A percentile compares a stretch with the other conserved stretches of the same genome.
Evolutionary conservation across 1,140 invertebrate species (phyloP).

Genomic region (Aphelinus certus): DNA sequence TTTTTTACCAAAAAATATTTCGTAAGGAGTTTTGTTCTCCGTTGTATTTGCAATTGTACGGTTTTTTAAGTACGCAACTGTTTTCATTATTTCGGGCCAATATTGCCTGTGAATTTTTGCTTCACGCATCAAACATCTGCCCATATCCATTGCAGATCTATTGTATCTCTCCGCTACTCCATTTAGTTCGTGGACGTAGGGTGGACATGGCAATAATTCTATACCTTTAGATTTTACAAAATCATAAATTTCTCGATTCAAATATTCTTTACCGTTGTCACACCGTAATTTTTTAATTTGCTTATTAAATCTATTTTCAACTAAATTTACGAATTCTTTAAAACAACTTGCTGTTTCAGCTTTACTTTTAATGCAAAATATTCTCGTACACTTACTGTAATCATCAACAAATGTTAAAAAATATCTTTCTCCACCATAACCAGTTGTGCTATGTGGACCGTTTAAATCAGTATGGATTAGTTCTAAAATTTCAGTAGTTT

Average conservation of each 20-base stretch:
- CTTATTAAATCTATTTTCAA: conserved; percentile 4
- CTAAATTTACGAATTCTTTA: neutral
- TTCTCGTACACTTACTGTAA: conserved; percentile 12
- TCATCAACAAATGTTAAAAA: conserved; percentile 18
- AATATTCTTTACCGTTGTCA: conserved; percentile 13
- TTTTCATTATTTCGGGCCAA: conserved; percentile 22
- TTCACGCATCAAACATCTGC: conserved; percentile 6
- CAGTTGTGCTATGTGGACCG: neutral
- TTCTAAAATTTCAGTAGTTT: conserved; percentile 8
- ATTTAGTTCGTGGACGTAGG: conserved; percentile 20
- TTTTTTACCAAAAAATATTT: conserved; percentile 20
- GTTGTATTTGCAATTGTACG: conserved; percentile 6
- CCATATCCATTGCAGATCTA: conserved; percentile 17
- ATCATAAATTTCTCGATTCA: neutral
- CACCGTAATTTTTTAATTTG: conserved; percentile 12
- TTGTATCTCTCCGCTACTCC: conserved; percentile 23
- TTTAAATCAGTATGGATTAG: conserved; percentile 2
- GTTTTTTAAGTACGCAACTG: conserved; percentile 21
- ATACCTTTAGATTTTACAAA: conserved; percentile 25
- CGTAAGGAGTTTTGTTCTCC: conserved; percentile 1
- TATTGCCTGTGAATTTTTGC: conserved; percentile 7
- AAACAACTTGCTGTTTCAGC: neutral
- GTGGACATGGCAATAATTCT: conserved; percentile 14
- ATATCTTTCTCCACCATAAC: conserved; percentile 9
- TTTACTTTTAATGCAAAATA: conserved; percentile 6